These are phyloP conservation scores for Panthera uncia DNA, from an alignment of 2,113 vertebrate species.

Conservation along the genomic window DNA sequence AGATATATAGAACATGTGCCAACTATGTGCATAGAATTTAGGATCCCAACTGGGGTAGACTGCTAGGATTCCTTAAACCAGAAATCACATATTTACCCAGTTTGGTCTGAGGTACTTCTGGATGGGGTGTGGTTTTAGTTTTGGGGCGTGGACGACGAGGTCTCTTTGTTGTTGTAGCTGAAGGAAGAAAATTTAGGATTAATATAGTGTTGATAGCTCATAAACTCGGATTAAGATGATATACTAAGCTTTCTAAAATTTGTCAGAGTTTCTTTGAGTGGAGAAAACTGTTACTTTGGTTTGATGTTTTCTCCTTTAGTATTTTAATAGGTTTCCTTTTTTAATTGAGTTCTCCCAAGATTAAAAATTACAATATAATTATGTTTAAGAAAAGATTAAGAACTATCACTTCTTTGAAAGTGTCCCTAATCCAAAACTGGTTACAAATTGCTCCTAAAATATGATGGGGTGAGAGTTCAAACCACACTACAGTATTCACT, in stretches of 20 bases:
- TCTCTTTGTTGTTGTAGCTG: slow-evolving; percentile 62
- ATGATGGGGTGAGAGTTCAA: neutral
- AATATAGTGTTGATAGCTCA: neutral
- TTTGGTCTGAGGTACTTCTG: slow-evolving; percentile 80
- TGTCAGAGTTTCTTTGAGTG: neutral
- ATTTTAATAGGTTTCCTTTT: neutral
- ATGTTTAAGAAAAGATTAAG: neutral
- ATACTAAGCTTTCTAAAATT: neutral
- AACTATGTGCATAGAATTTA: neutral
- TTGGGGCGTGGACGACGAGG: slow-evolving; percentile 72
- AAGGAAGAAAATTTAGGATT: slow-evolving; percentile 59
- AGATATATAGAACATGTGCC: neutral
- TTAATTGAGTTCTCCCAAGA: neutral
- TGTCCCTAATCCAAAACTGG: neutral
- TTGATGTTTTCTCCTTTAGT: slow-evolving; percentile 9
- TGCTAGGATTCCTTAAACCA: neutral
- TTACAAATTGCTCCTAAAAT: neutral
- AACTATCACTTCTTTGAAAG: neutral
- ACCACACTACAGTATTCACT: neutral
- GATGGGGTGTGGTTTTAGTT: slow-evolving; percentile 80
- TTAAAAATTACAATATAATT: neutral
- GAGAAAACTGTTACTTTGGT: neutral
- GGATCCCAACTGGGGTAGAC: neutral
- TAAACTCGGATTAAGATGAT: neutral
- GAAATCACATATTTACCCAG: slow-evolving; percentile 83